Evolutionary conservation across 2,888 invertebrate genomes (phyloP).

Genomic region (Carpatolechia fugitivella): DNA sequence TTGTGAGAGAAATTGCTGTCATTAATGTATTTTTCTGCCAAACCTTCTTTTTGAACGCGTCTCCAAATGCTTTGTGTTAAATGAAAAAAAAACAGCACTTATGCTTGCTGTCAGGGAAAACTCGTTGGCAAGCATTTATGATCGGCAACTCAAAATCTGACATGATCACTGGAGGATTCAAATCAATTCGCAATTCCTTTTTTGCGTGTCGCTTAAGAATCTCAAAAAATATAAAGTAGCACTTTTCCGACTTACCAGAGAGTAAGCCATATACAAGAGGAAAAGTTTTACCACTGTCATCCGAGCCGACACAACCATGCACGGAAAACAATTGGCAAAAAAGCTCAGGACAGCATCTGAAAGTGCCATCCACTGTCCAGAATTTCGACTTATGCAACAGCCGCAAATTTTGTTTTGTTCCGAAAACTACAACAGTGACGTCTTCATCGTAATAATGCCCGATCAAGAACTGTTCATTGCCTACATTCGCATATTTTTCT

Average conservation of each 20-base stretch:
- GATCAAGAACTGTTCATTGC: not conserved
- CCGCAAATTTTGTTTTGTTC: not conserved
- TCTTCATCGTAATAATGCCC: not conserved
- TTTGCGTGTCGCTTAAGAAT: not conserved
- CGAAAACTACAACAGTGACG: not conserved
- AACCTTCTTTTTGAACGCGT: not conserved
- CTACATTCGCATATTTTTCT: not conserved
- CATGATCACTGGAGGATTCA: conserved; percentile 2
- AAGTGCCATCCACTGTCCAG: conserved; percentile 10
- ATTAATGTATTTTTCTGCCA: not conserved
- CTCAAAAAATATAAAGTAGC: conserved; percentile 3
- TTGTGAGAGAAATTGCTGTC: conserved; percentile 11
- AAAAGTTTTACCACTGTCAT: not conserved
- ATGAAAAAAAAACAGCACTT: conserved; percentile 17
- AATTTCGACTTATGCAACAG: not conserved
- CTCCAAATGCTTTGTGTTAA: conserved; percentile 12
- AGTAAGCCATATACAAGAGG: not conserved
- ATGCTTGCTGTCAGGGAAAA: conserved; percentile 6
- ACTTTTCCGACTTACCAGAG: not conserved
- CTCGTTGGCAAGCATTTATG: conserved; percentile 9
- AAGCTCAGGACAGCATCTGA: conserved; percentile 1
- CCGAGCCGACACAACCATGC: not conserved
- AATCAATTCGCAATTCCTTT: not conserved
- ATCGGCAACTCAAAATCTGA: conserved; percentile 14
- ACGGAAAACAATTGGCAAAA: conserved; percentile 7